Percentiles rank a stretch among this genome's conserved stretches.
Conservation (phyloP, 2,113 vertebrate genomes). For the Campylorhamphus procurvoides region DNA sequence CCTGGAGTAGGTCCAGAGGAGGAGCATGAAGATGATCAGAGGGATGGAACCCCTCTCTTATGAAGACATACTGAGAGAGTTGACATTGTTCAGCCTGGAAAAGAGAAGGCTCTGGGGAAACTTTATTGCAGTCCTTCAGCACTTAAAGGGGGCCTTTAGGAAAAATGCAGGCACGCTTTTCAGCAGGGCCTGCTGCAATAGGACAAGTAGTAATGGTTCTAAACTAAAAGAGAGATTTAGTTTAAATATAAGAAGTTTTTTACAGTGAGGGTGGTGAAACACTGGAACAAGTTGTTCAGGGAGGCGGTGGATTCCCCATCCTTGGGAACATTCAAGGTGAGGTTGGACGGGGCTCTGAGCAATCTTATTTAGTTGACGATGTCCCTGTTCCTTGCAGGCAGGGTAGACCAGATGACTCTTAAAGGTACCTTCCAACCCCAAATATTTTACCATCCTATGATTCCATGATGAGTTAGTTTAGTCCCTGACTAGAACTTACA, state of each 20-base stretch:
- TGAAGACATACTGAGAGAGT: background rate
- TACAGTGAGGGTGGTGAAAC: background rate
- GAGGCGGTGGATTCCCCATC: background rate
- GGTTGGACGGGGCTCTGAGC: background rate
- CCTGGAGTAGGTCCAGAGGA: background rate
- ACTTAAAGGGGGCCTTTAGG: background rate
- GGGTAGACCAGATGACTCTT: background rate
- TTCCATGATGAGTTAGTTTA: background rate
- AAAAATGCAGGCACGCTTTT: background rate
- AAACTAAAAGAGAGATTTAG: background rate
- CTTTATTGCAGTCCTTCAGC: background rate
- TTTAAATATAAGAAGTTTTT: background rate
- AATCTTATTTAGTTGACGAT: background rate
- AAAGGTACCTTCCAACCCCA: background rate
- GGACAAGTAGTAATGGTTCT: background rate
- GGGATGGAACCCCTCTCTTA: background rate
- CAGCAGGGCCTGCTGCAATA: background rate
- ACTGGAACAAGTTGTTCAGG: background rate
- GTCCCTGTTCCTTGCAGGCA: background rate
- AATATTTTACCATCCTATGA: background rate
- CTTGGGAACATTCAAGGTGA: background rate
- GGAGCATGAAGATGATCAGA: background rate
- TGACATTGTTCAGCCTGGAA: background rate
- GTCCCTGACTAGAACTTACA: background rate
- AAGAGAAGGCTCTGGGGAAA: background rate